A percentile compares a stretch with the other conserved stretches of the same genome.
phyloP scores from a whole-genome alignment of 2,113 vertebrate genomes.

The Calyptomena viridis region DNA sequence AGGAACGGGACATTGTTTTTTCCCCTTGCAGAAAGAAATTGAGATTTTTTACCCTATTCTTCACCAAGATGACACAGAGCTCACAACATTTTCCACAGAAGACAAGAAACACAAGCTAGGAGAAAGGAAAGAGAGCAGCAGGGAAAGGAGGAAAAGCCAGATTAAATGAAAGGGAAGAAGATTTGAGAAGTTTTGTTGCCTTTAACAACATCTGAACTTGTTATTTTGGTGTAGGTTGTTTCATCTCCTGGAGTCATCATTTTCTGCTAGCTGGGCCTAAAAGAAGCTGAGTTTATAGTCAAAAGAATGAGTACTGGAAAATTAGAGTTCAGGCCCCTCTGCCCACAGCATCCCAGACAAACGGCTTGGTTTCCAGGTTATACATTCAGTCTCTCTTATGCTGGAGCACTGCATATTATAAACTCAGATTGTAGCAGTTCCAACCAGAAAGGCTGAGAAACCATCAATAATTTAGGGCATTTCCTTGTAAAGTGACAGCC shows the following conservation, averaged over 20 bases:
- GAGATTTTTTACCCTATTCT: neutral
- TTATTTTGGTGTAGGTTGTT: neutral
- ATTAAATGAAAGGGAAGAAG: neutral
- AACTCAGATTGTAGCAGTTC: neutral
- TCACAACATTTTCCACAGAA: neutral
- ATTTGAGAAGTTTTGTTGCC: neutral
- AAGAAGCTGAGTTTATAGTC: neutral
- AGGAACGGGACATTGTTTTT: neutral
- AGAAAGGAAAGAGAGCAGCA: neutral
- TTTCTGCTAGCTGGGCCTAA: neutral
- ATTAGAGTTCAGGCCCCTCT: neutral
- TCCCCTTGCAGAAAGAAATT: neutral
- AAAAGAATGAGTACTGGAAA: neutral
- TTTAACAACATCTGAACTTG: neutral
- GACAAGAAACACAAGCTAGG: neutral
- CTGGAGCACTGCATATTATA: neutral
- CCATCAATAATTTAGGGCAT: neutral
- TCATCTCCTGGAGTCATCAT: neutral
- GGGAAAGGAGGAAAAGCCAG: neutral
- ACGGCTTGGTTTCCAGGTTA: neutral
- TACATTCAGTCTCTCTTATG: neutral
- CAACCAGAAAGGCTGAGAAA: neutral
- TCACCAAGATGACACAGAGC: neutral
- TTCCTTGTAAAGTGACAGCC: neutral
- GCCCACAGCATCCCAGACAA: neutral